Percentiles rank a stretch among this genome's conserved stretches.
Conservation (phyloP, 2,113 vertebrate species). For the Lamprologus tigripictilis region DNA sequence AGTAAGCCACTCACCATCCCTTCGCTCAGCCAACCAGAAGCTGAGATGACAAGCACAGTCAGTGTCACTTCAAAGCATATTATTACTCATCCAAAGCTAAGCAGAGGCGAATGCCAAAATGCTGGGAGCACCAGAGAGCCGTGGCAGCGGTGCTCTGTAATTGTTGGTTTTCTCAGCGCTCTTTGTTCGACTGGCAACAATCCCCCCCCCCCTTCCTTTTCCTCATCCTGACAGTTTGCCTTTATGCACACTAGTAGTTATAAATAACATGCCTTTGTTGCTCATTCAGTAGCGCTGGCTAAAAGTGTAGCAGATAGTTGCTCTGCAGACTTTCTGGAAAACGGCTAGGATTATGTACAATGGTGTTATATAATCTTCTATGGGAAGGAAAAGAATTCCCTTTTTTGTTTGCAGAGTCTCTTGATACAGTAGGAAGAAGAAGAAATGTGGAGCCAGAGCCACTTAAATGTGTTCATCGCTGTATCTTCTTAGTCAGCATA, state of each 20-base stretch:
- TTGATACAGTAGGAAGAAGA: neutral
- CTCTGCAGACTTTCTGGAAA: neutral
- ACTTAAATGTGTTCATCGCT: neutral
- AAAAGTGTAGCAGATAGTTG: neutral
- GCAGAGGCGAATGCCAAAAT: constrained; percentile 20
- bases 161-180: constrained; percentile 40
- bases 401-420: neutral
- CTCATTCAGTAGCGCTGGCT: neutral
- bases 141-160: constrained; percentile 32
- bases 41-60: constrained; percentile 40
- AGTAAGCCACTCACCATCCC: constrained; percentile 76
- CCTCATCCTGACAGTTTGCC: constrained; percentile 5
- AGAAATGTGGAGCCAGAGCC: neutral
- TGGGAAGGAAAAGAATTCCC: neutral
- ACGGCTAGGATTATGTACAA: neutral
- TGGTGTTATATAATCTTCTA: neutral
- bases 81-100: constrained; percentile 44
- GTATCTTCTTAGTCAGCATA: neutral
- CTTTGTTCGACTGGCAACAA: constrained; percentile 31
- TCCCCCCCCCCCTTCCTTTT: neutral
- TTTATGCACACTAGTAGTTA: constrained; percentile 22
- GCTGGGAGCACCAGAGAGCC: constrained; percentile 10
- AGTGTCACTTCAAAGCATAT: constrained; percentile 50
- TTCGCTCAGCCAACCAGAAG: constrained; percentile 1
- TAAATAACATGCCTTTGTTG: constrained; percentile 36